Evolutionary conservation across 2,888 invertebrate species (phyloP).

Genomic region (Drosophila algonquin): DNA sequence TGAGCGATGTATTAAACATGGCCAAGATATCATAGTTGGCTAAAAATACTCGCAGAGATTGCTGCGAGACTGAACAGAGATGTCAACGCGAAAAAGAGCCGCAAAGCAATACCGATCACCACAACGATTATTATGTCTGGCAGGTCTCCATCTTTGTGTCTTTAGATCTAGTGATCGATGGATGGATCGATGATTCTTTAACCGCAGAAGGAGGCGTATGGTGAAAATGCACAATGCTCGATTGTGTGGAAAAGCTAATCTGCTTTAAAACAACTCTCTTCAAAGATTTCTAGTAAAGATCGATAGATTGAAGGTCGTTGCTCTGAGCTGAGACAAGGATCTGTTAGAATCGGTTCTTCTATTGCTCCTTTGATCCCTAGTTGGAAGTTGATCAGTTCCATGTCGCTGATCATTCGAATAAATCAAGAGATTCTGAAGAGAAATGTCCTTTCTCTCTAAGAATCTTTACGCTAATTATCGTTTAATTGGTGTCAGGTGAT

Average conservation of each 20-base stretch:
- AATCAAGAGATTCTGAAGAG: too few relatives aligned
- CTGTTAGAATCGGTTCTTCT: too few relatives aligned
- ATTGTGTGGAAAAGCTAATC: neutral
- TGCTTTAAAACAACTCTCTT: too few relatives aligned
- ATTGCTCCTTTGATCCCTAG: too few relatives aligned
- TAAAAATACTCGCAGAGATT: slow-evolving; percentile 34
- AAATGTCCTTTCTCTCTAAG: too few relatives aligned
- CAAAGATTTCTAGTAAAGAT: neutral
- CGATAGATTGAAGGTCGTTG: neutral
- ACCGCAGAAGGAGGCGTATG: slow-evolving; percentile 8
- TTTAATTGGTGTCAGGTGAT: too few relatives aligned
- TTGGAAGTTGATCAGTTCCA: too few relatives aligned
- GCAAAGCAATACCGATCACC: slow-evolving; percentile 24
- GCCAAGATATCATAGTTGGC: slow-evolving; percentile 29
- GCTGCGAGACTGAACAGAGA: slow-evolving; percentile 29
- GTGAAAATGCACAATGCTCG: neutral
- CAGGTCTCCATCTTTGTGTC: slow-evolving; percentile 23
- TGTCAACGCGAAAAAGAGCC: slow-evolving; percentile 21
- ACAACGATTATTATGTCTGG: slow-evolving; percentile 36
- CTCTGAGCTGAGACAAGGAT: too few relatives aligned
- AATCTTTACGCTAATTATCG: too few relatives aligned
- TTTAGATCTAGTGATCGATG: neutral
- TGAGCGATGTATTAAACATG: slow-evolving; percentile 60
- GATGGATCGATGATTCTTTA: slow-evolving; percentile 3
- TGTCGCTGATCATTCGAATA: too few relatives aligned